A percentile compares a stretch with the other conserved stretches of the same genome.
These are phyloP conservation scores for Chrysomallon squamiferum DNA, from an alignment of 1,140 invertebrate species.

Conservation along the genomic window DNA sequence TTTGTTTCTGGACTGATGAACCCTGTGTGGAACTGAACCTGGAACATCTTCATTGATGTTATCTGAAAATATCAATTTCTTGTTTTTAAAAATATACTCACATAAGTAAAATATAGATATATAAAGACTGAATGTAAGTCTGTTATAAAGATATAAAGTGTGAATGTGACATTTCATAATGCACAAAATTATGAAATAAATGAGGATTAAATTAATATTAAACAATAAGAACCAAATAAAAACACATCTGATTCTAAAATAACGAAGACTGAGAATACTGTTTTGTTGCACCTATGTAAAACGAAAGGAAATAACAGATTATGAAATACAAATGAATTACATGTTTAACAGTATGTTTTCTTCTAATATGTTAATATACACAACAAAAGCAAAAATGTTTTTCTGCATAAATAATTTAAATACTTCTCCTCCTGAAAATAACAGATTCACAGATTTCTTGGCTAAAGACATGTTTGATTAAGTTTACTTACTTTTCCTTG, in stretches of 20 bases:
- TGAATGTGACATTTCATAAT: neutral
- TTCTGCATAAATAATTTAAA: too few species aligned
- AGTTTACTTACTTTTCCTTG: conserved; percentile 69
- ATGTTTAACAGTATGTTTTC: too few species aligned
- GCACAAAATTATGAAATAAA: too few species aligned
- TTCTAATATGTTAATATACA: too few species aligned
- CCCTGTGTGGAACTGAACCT: conserved; percentile 88
- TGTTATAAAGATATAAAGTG: neutral
- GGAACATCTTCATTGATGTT: conserved; percentile 86
- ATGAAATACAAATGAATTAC: neutral
- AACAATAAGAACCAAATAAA: too few species aligned
- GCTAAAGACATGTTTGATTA: neutral
- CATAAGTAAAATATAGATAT: neutral
- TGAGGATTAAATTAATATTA: too few species aligned
- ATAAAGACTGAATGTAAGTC: neutral
- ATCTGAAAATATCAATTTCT: conserved; percentile 64
- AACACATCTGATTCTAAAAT: too few species aligned
- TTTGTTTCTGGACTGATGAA: conserved; percentile 79
- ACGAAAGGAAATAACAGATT: neutral
- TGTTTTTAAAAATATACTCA: neutral
- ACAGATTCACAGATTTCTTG: too few species aligned
- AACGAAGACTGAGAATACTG: too few species aligned
- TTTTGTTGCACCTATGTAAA: too few species aligned
- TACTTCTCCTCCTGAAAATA: too few species aligned
- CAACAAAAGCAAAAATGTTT: too few species aligned